Conservation (phyloP, 2,888 invertebrate genomes). For the Ctenicera cuprea region DNA sequence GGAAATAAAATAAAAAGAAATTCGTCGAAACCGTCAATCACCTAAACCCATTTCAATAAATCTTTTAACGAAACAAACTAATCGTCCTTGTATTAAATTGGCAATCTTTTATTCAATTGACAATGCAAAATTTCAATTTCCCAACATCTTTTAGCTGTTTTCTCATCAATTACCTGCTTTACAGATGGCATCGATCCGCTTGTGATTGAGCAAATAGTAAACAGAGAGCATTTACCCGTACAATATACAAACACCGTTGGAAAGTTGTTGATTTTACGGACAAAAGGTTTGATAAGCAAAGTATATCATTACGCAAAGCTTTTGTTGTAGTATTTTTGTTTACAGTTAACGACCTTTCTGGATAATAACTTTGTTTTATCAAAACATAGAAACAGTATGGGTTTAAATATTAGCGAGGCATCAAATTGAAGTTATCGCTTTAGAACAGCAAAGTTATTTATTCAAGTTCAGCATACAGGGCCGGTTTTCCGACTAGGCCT, state of each 20-base stretch:
- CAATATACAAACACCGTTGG: background rate
- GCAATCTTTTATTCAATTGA: constrained; percentile 3
- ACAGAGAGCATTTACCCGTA: background rate
- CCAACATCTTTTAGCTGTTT: background rate
- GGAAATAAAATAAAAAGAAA: too few species aligned
- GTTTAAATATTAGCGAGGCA: too few species aligned
- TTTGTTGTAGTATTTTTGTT: background rate
- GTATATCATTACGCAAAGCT: background rate
- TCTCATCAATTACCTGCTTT: constrained; percentile 6
- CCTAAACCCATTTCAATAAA: background rate
- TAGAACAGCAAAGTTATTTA: too few species aligned
- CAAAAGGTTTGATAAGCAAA: constrained; percentile 7
- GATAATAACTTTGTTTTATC: background rate
- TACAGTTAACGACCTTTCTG: background rate
- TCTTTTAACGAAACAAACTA: background rate
- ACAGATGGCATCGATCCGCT: background rate
- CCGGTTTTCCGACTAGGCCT: too few species aligned
- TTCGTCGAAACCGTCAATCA: background rate
- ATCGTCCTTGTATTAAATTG: constrained; percentile 6
- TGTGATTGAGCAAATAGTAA: constrained; percentile 1
- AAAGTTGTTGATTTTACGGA: constrained; percentile 7
- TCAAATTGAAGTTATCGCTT: too few species aligned
- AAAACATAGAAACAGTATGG: too few species aligned
- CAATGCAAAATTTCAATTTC: constrained; percentile 10
- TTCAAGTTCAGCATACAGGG: too few species aligned